Evolutionary conservation across 2,113 vertebrate genomes (phyloP).

Genomic region (Mobula birostris): DNA sequence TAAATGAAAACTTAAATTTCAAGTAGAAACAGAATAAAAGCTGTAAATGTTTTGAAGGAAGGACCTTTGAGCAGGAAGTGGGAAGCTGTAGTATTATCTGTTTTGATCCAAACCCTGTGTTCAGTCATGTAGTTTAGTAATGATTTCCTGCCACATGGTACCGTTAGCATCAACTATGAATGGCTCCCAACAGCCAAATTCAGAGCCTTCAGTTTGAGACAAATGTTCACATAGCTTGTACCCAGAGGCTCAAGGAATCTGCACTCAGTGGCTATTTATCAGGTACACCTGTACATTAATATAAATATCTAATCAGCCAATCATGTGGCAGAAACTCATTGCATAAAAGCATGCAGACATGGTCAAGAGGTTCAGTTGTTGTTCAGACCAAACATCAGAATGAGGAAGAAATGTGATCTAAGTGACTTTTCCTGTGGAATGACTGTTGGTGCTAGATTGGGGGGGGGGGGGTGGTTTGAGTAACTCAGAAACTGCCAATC

Average conservation of each 20-base stretch:
- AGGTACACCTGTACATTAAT: too few relatives aligned
- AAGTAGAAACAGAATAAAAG: not conserved
- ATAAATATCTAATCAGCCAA: too few relatives aligned
- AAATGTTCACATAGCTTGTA: not conserved
- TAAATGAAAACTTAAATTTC: not conserved
- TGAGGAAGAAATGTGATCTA: too few relatives aligned
- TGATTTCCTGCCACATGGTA: not conserved
- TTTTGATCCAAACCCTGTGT: not conserved
- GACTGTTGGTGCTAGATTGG: too few relatives aligned
- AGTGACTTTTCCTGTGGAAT: too few relatives aligned
- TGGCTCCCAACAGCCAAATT: not conserved
- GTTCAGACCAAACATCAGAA: too few relatives aligned
- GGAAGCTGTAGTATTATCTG: not conserved
- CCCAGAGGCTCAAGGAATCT: not conserved
- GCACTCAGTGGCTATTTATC: too few relatives aligned
- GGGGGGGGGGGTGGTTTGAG: too few relatives aligned
- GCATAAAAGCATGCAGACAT: too few relatives aligned
- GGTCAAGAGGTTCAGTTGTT: too few relatives aligned
- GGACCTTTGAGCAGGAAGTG: not conserved
- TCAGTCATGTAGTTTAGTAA: not conserved
- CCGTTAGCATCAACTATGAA: not conserved
- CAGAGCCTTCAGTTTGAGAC: not conserved
- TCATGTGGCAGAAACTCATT: too few relatives aligned
- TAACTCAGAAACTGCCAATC: too few relatives aligned
- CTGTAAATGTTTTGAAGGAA: not conserved